Evolutionary conservation across 2,797 vertebrate genomes (phyloP), one percentile per base, ranked within the genome.

Genomic region (Lutjanus argentimaculatus): DNA sequence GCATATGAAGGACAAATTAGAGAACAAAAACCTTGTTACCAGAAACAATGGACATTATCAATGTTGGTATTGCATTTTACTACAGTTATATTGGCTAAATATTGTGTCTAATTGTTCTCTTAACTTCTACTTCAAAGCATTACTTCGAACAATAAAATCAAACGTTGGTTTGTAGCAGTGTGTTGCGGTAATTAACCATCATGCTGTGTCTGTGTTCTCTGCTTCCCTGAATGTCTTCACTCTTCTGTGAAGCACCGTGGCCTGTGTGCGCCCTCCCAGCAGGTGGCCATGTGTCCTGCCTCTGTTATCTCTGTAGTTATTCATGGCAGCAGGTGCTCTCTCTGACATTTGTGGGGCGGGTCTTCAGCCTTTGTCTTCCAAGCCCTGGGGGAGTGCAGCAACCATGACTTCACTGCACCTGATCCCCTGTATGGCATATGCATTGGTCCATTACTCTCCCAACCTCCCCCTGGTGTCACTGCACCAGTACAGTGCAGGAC

Each of bases 321-420:
- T 94, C 90, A 90, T 89, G 83, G 92, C 82, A 88, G 91, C 92
- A 93, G 91, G 91, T 93, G 92, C 91, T 90, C 78, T 80, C 75
- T 52, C 82, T 93, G 92, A 94, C 94, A 92, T 94, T 92, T 90
- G 90, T 91, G 84, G 91, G 88, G 89, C 88, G 72, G 91, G 92
- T 92, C 92, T 85, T 85, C 89, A 88, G 91, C 93, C 93, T 93
- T 93, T 92, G 91, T 94, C 90, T 90, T 88, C 79, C 53, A 68
- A 77, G 71, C 90, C 92, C 87, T 79, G 65, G 67, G 89, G 91
- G 87, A 88, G 72, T 72, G 84, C 85, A 88, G 67, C 84, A 83
- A 84, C 79, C 86, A 82, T 92, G 89, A 89, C 88, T 93, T 83
- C 62, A 14, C 66, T 79, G 85, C 93, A 93, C 89, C 94, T 92